Base-by-base conservation (phyloP, 2,113 vertebrate species). In the Stigmatopora nigra region DNA sequence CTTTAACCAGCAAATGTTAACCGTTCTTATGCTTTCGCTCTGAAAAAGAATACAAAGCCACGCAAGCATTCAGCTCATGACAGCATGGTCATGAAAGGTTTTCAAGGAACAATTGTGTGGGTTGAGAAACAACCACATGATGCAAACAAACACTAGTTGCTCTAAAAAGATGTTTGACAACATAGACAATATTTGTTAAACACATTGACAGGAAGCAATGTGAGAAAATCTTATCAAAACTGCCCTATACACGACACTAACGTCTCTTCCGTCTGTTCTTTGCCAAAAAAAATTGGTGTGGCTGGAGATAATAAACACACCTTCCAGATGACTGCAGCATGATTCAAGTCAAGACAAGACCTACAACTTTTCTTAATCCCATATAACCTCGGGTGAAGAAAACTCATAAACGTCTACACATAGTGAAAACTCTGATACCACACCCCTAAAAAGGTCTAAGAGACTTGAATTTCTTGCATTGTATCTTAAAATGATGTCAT, bases 311-410 rank as follows among this genome's bases (percentile, higher is more conserved):
- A 90, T 89, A 87, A 89, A 82, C 87, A 84, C 67, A 25, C 58
- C 78, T 89, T 90, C 82, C 89, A 91, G 87, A 90, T 90, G 88
- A 88, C 87, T 88, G 73, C 78, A 67, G 65, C 78, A 65, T 49
- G 70, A 80, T 85, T 82, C 79, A 81, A 82, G 69, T 79, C 71
- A 62, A 81, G 87, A 86, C 93, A 94, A 92, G 93, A 92, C 93
- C 89, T 94, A 93, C 65, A 82, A 75, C 84, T 78, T 77, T 80
- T 82, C 73, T 78, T 82, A 75, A 79, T 82, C 84, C 72, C 48
- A 56, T 68, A 61, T 71, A 69, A 64, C 81, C 78, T 64, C 49
- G 5, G 81, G 77, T 65, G 59, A 78, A 76, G 82, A 78, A 64
- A 9, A 19, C 57, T 71, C 47, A 22, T 60, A 38, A 83, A 66